Evolutionary conservation across 2,113 vertebrate genomes (phyloP).

Genomic region (Nymphicus hollandicus): DNA sequence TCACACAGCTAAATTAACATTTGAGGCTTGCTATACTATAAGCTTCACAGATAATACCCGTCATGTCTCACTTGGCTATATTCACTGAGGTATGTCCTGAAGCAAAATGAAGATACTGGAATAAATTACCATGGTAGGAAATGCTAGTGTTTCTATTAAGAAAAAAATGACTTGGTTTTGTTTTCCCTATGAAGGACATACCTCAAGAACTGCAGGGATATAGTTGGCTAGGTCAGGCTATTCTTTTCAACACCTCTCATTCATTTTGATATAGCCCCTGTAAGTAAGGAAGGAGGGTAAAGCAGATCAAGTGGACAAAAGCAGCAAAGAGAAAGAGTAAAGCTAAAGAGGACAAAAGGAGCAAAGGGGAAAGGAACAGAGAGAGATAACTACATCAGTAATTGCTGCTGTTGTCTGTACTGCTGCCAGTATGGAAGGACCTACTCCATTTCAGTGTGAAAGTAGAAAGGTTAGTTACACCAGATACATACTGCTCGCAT

Average conservation of each 20-base stretch:
- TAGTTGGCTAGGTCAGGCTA: background rate
- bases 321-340: background rate
- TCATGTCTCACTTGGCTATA: background rate
- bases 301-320: background rate
- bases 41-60: background rate
- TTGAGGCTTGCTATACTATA: no score
- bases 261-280: background rate
- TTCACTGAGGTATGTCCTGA: background rate
- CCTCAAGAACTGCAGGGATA: background rate
- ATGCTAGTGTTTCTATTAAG: fast-evolving
- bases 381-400: background rate
- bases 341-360: background rate
- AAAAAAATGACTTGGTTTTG: background rate
- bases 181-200: background rate
- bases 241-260: background rate
- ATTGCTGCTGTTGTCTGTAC: background rate
- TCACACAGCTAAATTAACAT: background rate
- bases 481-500: fast-evolving
- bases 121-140: background rate
- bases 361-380: background rate
- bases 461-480: background rate
- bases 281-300: background rate
- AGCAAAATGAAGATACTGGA: fast-evolving
- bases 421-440: background rate
- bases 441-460: background rate